These are phyloP conservation scores for Stomatorhinus ivindoensis DNA, from an alignment of 2,113 vertebrate genomes.

Conservation along the genomic window DNA sequence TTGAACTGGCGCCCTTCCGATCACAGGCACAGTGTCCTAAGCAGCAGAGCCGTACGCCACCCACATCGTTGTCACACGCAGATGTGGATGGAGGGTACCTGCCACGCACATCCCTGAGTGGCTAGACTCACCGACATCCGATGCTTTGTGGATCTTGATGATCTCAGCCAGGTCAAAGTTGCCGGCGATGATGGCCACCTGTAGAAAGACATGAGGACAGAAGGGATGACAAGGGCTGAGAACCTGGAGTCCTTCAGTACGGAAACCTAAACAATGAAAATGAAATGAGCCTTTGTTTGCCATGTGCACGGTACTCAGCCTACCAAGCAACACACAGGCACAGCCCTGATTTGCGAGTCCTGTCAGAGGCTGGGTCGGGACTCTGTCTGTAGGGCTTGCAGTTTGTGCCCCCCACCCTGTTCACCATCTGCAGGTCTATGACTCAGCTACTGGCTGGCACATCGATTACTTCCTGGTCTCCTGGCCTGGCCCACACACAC, in stretches of 20 bases:
- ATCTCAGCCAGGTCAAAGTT: slow-evolving; percentile 95
- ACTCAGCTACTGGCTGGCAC: neutral
- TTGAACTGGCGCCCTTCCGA: neutral
- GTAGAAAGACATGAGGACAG: neutral
- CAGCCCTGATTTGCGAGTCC: neutral
- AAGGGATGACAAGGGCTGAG: neutral
- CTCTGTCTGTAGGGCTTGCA: neutral
- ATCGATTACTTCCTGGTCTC: neutral
- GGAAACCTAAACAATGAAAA: neutral
- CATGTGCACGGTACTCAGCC: neutral
- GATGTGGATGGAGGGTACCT: neutral
- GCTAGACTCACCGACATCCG: slow-evolving; percentile 82
- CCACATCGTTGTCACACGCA: neutral
- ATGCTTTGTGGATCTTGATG: slow-evolving; percentile 91
- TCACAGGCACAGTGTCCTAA: neutral
- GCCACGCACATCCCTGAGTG: neutral
- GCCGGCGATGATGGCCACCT: slow-evolving; percentile 97
- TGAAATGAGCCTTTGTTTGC: neutral
- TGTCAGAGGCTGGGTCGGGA: neutral
- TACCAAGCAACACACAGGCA: neutral
- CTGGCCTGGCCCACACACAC: neutral
- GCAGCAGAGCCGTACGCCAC: neutral
- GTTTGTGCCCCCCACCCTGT: neutral
- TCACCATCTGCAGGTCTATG: neutral
- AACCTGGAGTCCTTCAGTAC: neutral